These are phyloP conservation scores for Regulus satrapa DNA, from an alignment of 2,113 vertebrate genomes.

Conservation along the genomic window DNA sequence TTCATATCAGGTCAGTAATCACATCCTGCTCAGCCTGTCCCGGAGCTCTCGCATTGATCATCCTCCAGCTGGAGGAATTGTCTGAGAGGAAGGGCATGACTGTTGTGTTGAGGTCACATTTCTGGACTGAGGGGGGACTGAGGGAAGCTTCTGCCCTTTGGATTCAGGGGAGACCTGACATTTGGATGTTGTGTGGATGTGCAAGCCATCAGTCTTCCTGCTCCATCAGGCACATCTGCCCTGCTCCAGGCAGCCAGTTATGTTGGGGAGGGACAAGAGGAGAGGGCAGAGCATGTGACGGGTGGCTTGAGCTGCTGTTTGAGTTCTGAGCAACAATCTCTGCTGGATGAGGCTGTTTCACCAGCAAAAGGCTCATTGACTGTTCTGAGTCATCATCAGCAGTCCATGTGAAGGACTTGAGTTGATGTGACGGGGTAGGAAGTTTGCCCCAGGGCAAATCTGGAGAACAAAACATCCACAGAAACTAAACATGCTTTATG, in stretches of 20 bases:
- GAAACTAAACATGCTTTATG: not conserved
- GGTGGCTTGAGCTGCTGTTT: not conserved
- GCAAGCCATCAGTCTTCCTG: not conserved
- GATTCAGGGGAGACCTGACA: constrained; percentile 1
- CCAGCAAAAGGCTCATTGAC: not conserved
- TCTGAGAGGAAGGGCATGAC: not conserved
- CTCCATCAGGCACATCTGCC: not conserved
- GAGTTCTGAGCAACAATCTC: not conserved
- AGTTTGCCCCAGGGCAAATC: not conserved
- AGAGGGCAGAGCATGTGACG: not conserved
- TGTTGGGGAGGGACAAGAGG: not conserved
- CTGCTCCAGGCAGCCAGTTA: not conserved
- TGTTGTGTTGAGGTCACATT: not conserved
- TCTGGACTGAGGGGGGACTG: not conserved
- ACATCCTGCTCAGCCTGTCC: not conserved
- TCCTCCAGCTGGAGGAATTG: not conserved
- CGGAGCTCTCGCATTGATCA: not conserved
- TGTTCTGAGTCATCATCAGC: not conserved
- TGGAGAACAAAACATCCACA: not conserved
- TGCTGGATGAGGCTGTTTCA: not conserved
- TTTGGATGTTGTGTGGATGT: not conserved
- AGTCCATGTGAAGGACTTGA: not conserved
- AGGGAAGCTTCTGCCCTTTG: constrained; percentile 16
- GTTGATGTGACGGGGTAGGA: not conserved
- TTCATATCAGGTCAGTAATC: constrained; percentile 20